These are phyloP conservation scores for Caenorhabditis latens DNA, from an alignment of 1,140 invertebrate species.

Conservation along the genomic window DNA sequence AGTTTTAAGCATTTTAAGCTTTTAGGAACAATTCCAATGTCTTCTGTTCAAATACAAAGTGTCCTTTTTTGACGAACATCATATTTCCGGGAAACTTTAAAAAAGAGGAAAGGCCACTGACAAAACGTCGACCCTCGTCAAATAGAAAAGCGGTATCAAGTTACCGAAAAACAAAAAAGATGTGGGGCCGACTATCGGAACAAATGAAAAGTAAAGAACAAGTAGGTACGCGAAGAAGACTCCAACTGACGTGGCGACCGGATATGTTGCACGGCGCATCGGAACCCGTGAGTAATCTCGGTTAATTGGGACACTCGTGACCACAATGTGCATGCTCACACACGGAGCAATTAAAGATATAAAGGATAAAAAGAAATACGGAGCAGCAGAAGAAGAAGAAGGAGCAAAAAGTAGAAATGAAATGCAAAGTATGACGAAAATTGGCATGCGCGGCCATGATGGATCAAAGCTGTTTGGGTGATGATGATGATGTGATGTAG, in stretches of 20 bases:
- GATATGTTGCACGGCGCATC: constrained; percentile 24
- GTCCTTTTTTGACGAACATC: constrained; percentile 13
- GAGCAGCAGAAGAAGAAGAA: neutral
- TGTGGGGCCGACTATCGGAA: neutral
- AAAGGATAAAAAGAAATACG: neutral
- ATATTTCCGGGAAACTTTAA: neutral
- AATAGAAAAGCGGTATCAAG: neutral
- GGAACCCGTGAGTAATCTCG: constrained; percentile 41
- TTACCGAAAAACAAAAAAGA: constrained; percentile 39
- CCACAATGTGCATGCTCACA: constrained; percentile 19
- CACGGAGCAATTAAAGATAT: constrained; percentile 50
- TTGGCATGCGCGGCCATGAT: constrained; percentile 27
- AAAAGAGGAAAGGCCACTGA: neutral
- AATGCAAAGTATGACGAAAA: constrained; percentile 51
- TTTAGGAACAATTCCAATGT: neutral
- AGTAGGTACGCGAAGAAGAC: neutral
- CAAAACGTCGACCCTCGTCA: neutral
- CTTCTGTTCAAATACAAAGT: neutral
- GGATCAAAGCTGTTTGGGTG: neutral
- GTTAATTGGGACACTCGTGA: constrained; percentile 51
- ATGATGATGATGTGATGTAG: neutral
- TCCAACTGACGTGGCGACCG: constrained; percentile 38
- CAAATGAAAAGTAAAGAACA: neutral
- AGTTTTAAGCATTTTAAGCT: neutral
- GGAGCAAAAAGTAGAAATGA: neutral